phyloP scores from a whole-genome alignment of 92 coral and sea anemone species.

The Isaurus tuberculatus region DNA sequence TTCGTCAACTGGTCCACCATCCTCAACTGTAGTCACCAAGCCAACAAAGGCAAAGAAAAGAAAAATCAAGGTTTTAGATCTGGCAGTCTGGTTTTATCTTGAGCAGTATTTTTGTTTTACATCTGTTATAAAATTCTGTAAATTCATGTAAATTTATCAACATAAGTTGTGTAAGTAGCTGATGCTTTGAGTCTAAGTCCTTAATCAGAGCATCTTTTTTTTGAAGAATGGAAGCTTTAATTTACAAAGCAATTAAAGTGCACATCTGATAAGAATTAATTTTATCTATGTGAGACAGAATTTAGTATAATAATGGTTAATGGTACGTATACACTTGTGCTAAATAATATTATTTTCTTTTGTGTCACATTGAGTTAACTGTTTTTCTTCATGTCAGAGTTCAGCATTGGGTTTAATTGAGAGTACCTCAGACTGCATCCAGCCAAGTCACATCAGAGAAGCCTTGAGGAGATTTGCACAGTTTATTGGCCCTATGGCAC shows the following conservation, averaged over 20 bases:
- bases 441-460: constrained; percentile 95
- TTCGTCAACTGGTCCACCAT: constrained; percentile 53
- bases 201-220: too few species aligned
- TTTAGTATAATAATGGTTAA: too few species aligned
- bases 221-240: too few species aligned
- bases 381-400: constrained; percentile 59
- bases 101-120: not conserved
- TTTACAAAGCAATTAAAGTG: too few species aligned
- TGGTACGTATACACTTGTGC: too few species aligned
- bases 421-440: constrained; percentile 87
- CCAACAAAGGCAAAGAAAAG: constrained; percentile 90
- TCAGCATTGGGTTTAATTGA: constrained; percentile 71
- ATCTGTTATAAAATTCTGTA: too few species aligned
- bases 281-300: too few species aligned
- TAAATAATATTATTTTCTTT: not conserved
- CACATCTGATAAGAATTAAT: too few species aligned
- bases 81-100: not conserved
- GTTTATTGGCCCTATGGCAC: constrained; percentile 95
- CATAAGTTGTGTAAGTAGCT: too few species aligned
- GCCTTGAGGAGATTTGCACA: constrained; percentile 90
- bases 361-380: not conserved
- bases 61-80: constrained; percentile 75
- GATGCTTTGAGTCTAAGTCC: too few species aligned
- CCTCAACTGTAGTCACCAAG: constrained; percentile 63
- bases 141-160: too few species aligned